Evolutionary conservation across 2,797 vertebrate species (phyloP).

Genomic region (Sphenodon punctatus): DNA sequence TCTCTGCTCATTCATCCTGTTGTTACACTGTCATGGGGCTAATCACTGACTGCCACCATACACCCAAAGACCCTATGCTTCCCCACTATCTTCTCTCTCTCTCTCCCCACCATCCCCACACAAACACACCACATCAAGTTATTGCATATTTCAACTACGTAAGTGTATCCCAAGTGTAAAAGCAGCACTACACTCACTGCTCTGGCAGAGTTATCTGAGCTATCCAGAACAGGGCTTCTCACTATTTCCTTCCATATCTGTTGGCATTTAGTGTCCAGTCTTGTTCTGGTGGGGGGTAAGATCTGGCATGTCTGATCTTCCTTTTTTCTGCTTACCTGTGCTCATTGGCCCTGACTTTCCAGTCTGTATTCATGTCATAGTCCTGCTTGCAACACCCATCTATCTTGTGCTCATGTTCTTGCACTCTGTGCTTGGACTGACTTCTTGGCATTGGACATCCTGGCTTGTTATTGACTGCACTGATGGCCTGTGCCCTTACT

Average conservation of each 20-base stretch:
- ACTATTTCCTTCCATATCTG: no score
- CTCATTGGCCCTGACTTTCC: no score
- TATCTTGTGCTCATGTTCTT: no score
- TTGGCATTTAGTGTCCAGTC: no score
- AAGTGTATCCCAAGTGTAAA: background rate
- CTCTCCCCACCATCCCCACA: background rate
- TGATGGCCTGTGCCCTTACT: no score
- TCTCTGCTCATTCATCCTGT: background rate
- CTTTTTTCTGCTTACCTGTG: background rate
- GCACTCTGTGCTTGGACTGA: no score
- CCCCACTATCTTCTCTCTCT: background rate
- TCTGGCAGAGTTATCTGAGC: background rate
- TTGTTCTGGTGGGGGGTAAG: background rate
- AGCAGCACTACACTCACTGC: background rate
- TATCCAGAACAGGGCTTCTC: no score
- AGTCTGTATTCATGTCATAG: no score
- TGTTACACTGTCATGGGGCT: background rate
- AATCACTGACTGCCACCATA: slow-evolving; percentile 17
- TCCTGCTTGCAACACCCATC: no score
- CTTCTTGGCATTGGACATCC: no score
- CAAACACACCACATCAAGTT: background rate
- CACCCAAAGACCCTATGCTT: background rate
- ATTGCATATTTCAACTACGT: background rate
- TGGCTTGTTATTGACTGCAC: no score
- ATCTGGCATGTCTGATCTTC: background rate